These are phyloP conservation scores for Empidonax traillii DNA, from an alignment of 2,113 vertebrate genomes.

Conservation along the genomic window DNA sequence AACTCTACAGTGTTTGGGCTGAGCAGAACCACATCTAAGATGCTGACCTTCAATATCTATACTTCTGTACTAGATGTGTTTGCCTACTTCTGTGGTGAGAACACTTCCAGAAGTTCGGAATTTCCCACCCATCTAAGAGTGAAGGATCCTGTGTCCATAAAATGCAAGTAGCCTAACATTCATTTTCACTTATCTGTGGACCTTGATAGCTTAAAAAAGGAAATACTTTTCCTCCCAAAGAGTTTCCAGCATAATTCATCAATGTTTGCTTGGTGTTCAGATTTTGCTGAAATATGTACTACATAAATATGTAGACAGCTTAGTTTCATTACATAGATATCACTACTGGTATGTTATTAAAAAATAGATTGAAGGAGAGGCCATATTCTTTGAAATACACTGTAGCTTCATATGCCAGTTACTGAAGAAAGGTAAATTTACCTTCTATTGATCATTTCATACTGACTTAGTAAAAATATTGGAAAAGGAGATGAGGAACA, in stretches of 20 bases:
- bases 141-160: neutral
- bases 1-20: neutral
- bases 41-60: accelerated
- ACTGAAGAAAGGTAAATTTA: neutral
- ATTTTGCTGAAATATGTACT: slow-evolving; percentile 29
- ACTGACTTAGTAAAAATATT: neutral
- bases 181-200: slow-evolving; percentile 10
- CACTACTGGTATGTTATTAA: neutral
- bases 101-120: neutral
- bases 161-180: neutral
- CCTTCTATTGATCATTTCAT: slow-evolving; percentile 9
- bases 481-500: neutral
- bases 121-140: neutral
- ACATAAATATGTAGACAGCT: slow-evolving; percentile 47
- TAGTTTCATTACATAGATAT: slow-evolving; percentile 20
- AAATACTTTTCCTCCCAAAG: slow-evolving; percentile 35
- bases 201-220: neutral
- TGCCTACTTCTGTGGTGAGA: neutral
- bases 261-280: neutral
- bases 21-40: neutral
- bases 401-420: neutral
- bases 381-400: slow-evolving; percentile 2
- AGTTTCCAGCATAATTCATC: slow-evolving; percentile 19
- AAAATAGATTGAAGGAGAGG: neutral
- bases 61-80: neutral